Evolutionary conservation across 2,113 vertebrate genomes (phyloP), one percentile per base, ranked within the genome.

Genomic region (Tenrec ecaudatus): DNA sequence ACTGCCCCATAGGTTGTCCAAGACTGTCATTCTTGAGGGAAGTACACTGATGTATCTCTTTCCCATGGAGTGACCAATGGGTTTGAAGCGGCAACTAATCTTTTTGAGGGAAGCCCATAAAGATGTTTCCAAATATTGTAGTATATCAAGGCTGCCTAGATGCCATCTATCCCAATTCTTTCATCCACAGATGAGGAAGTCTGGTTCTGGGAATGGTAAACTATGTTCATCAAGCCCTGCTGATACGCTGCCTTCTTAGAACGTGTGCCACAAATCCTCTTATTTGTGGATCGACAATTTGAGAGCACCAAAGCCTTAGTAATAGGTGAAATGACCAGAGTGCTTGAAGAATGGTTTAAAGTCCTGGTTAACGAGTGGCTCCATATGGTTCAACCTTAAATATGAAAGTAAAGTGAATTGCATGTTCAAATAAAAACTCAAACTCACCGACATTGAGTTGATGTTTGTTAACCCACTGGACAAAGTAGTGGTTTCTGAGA

Each of bases 161-260:
- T 94, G 31, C 58, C 62, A 64, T 73, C 82, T 84, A 89, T 29
- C 71, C 60, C 64, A 68, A 47, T 91, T 91, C 68, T 29, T 96
- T 93, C 80, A 85, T 76, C 85, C 87, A 25, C 14, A 71, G 60
- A 82, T 38, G 38, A 88, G 20, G 40, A 43, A 92, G 85, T 60
- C 69, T 93, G 66, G 40, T 75, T 53, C 81, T 47, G 69, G 58
- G 22, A 20, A 76, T 88, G n/a, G 84, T 90, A 33, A 53, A 86
- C 57, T 60, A 71, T 82, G 83, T 84, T 82, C 33, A 73, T 85
- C n/a, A 85, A 40, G 53, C 90, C 64, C 76, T 68, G 62, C 4
- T 71, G 66, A 71, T 77, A 40, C 7, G 29, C 8, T 80, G 27
- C 14, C 12, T 29, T 94, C 77, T 81, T 19, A 82, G 77, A 77